Evolutionary conservation across 2,888 invertebrate species (phyloP).

Genomic region (Cephonodes hylas): DNA sequence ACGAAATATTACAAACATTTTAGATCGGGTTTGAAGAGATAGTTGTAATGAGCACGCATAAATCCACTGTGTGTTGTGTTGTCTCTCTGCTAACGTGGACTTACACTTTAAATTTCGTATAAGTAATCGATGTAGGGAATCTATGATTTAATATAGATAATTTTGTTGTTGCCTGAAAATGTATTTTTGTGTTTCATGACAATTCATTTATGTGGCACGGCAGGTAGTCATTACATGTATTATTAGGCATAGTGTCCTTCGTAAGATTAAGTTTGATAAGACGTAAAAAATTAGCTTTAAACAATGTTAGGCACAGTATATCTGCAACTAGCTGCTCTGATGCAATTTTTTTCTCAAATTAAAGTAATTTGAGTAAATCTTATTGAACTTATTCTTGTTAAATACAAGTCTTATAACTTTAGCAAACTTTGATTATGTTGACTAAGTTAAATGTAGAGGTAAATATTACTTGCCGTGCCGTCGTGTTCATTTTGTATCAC

Average conservation of each 20-base stretch:
- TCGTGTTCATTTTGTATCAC: background rate
- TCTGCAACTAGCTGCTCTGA: too few relatives aligned
- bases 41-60: background rate
- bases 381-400: too few relatives aligned
- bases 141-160: background rate
- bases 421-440: too few relatives aligned
- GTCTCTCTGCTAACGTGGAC: background rate
- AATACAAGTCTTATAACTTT: too few relatives aligned
- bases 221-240: background rate
- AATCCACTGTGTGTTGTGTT: background rate
- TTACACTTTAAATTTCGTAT: background rate
- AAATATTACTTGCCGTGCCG: background rate
- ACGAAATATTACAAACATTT: constrained; percentile 16
- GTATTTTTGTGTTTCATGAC: background rate
- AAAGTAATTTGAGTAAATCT: too few relatives aligned
- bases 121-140: background rate
- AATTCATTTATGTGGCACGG: background rate
- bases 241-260: too few relatives aligned
- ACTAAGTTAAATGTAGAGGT: background rate
- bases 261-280: too few relatives aligned
- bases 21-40: background rate
- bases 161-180: background rate
- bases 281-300: too few relatives aligned
- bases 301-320: too few relatives aligned
- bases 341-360: too few relatives aligned